phyloP scores from a whole-genome alignment of 2,113 vertebrate species.

The Polypterus senegalus region DNA sequence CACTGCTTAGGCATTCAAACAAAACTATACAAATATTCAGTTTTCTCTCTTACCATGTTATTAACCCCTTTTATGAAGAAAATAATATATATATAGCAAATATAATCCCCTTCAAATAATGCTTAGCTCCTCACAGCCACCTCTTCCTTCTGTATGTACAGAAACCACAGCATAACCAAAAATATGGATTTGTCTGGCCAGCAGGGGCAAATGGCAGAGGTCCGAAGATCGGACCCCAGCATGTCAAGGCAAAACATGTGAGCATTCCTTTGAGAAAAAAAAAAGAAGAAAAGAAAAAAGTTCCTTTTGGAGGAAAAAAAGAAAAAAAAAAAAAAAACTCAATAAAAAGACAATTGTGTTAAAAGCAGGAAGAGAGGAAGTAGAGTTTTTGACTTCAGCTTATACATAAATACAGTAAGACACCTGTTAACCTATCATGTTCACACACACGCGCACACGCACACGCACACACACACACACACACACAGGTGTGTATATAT shows the following conservation, averaged over 20 bases:
- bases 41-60: constrained; percentile 94
- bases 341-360: constrained; percentile 31
- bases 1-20: constrained; percentile 92
- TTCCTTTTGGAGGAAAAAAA: constrained; percentile 59
- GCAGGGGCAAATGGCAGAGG: constrained; percentile 83
- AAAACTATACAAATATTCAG: constrained; percentile 99
- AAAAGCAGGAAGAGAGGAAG: constrained; percentile 44
- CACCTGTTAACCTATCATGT: too few relatives aligned
- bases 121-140: constrained; percentile 70
- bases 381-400: background rate
- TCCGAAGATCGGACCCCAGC: constrained; percentile 72
- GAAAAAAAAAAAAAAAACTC: constrained; percentile 41
- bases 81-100: constrained; percentile 78
- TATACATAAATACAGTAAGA: too few relatives aligned
- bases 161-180: constrained; percentile 90
- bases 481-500: too few relatives aligned
- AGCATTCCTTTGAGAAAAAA: constrained; percentile 66
- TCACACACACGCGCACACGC: too few relatives aligned
- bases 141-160: constrained; percentile 90
- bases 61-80: constrained; percentile 93
- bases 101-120: constrained; percentile 97
- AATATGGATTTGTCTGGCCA: constrained; percentile 96
- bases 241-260: constrained; percentile 94
- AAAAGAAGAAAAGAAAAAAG: constrained; percentile 70
- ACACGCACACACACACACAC: too few relatives aligned